phyloP scores from a whole-genome alignment of 2,888 invertebrate genomes.

The Shargacucullia verbasci region DNA sequence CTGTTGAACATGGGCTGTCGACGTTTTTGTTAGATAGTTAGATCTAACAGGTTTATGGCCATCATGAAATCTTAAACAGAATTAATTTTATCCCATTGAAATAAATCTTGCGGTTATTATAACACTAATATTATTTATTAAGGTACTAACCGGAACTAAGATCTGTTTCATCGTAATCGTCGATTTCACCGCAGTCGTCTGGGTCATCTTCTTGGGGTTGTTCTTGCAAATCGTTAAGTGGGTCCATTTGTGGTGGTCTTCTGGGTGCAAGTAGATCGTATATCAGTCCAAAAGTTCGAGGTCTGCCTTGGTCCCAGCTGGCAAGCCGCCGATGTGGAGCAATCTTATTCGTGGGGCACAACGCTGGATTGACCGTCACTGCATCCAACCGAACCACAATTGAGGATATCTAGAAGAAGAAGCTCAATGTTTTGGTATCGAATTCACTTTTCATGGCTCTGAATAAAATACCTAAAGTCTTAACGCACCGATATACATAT shows the following conservation, averaged over 20 bases:
- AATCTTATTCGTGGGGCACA: conserved; percentile 84
- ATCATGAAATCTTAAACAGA: too few species aligned
- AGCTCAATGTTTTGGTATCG: not conserved
- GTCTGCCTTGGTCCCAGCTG: conserved; percentile 58
- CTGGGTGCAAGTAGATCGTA: conserved; percentile 71
- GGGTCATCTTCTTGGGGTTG: conserved; percentile 76
- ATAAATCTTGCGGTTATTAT: too few species aligned
- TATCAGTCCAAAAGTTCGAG: conserved; percentile 76
- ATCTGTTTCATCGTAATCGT: conserved; percentile 84
- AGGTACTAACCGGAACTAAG: conserved; percentile 76
- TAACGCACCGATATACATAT: conserved; percentile 42
- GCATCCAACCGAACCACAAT: conserved; percentile 64
- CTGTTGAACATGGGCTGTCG: too few species aligned
- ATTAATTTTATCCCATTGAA: too few species aligned
- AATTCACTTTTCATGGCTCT: not conserved
- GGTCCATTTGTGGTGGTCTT: conserved; percentile 51
- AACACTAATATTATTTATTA: not conserved
- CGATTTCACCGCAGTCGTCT: conserved; percentile 82
- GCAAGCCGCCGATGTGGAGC: conserved; percentile 74
- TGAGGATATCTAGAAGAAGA: conserved; percentile 57
- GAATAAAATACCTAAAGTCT: not conserved
- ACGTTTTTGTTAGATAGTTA: too few species aligned
- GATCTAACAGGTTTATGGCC: too few species aligned
- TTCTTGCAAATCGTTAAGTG: conserved; percentile 70
- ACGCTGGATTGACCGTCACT: conserved; percentile 73